Percentiles rank a stretch among this genome's conserved stretches.
Conservation (phyloP, 2,888 invertebrate genomes). For the Elgonia sp. region DNA sequence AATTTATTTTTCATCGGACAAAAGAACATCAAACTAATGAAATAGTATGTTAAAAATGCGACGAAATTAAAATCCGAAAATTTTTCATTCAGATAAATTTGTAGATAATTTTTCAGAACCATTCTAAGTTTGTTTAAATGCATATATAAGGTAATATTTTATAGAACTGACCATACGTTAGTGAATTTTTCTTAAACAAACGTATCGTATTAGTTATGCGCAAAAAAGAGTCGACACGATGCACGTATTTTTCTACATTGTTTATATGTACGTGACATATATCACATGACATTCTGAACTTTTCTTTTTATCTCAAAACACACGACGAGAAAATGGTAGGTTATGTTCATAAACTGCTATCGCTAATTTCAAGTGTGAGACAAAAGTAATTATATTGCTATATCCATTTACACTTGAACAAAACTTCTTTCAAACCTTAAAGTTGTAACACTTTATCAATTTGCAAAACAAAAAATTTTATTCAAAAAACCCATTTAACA, state of each 20-base stretch:
- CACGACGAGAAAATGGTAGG: constrained; percentile 4
- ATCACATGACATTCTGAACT: constrained; percentile 32
- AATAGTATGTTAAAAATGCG: too few relatives aligned
- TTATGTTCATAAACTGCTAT: constrained; percentile 31
- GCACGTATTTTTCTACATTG: constrained; percentile 28
- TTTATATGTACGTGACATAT: constrained; percentile 29
- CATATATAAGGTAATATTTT: neutral
- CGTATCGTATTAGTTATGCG: neutral
- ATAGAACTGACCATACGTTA: constrained; percentile 12
- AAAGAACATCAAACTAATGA: too few relatives aligned
- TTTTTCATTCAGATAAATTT: neutral
- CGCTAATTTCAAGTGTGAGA: constrained; percentile 25
- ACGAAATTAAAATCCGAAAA: neutral
- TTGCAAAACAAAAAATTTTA: neutral
- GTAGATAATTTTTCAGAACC: neutral
- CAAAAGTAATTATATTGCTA: constrained; percentile 36
- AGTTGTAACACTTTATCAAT: neutral
- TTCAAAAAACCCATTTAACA: neutral
- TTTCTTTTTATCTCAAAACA: constrained; percentile 31
- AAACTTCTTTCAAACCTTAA: constrained; percentile 14
- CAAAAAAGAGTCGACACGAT: constrained; percentile 2
- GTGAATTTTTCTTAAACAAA: constrained; percentile 31
- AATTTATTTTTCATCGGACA: too few relatives aligned
- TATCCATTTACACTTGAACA: constrained; percentile 1
- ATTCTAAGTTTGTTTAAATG: constrained; percentile 8